Evolutionary conservation across 2,113 vertebrate species (phyloP), one percentile per base, ranked within the genome.

Genomic region (Nesogale talazaci): DNA sequence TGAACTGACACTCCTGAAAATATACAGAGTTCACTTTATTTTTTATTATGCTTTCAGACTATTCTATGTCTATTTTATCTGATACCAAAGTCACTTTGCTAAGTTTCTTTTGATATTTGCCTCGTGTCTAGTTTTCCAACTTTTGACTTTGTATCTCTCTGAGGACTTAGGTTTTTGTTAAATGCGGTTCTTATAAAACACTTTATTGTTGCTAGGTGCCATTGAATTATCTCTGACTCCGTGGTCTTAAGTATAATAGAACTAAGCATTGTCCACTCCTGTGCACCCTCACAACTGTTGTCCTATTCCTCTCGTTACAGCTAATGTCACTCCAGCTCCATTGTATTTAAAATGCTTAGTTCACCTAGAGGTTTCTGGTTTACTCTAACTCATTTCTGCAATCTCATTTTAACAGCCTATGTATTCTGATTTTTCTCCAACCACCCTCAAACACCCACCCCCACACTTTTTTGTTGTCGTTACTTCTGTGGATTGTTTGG

Each of bases 1-100:
- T 40, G 6, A 94, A 81, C 34, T 80, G 34, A 84, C 63, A 67
- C 81, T 36, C 42, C 46, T 83, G 89, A 78, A 91, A 83, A 86
- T 59, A 25, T 0, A 31, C 29, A n/a, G 29, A 52, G 57, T 7
- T 90, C 46, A 67, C 6, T 86, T 85, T 90, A 77, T 84, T 84
- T 93, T 52, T 63, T 42, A 22, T 57, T 72, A 77, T 36, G 1
- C 34, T 72, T 56, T 91, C 23, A 85, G 67, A 12, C 4, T 77
- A 12, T 3, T 77, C 57, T 52, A 77, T 80, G n/a, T 63, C 5
- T 76, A 23, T 81, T 88, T 83, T 88, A 34, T 74, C 65, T 75
- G 22, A 65, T 74, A 65, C 14, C 83, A 59, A 83, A 90, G 61
- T 2, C 74, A 17, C 12, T 25, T 46, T 74, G 83, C 23, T 85